Percentiles rank a stretch among this genome's conserved stretches.
phyloP scores from a whole-genome alignment of 2,888 invertebrate genomes.

The Plagiodera versicolora region DNA sequence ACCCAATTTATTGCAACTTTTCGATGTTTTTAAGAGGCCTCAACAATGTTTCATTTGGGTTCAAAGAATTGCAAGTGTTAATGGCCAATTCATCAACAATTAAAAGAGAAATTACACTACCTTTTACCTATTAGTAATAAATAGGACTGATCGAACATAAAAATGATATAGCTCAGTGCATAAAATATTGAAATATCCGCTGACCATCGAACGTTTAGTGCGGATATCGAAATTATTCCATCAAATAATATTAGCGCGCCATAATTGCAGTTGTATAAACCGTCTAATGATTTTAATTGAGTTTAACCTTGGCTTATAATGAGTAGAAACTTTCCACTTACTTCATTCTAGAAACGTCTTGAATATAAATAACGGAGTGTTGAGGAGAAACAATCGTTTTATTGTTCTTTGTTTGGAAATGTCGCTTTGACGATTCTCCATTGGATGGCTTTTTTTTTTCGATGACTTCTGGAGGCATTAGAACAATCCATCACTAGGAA shows the following conservation, averaged over 20 bases:
- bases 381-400: constrained; percentile 4
- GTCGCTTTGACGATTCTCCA: not conserved
- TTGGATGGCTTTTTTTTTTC: constrained; percentile 2
- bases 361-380: not conserved
- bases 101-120: too few species aligned
- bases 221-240: not conserved
- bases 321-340: constrained; percentile 24
- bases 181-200: not conserved
- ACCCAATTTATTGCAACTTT: too few species aligned
- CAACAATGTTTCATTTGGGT: too few species aligned
- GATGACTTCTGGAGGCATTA: not conserved
- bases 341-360: constrained; percentile 21
- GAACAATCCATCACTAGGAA: constrained; percentile 6
- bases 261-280: constrained; percentile 9
- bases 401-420: constrained; percentile 13
- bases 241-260: not conserved
- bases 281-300: constrained; percentile 14
- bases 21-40: too few species aligned
- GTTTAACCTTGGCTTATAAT: constrained; percentile 23
- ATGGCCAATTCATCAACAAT: too few species aligned
- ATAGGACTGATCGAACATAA: too few species aligned
- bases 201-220: too few species aligned
- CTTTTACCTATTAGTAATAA: too few species aligned
- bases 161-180: too few species aligned
- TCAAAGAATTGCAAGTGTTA: too few species aligned